Evolutionary conservation across 2,888 invertebrate species (phyloP).

Genomic region (Ophion slaviceki): DNA sequence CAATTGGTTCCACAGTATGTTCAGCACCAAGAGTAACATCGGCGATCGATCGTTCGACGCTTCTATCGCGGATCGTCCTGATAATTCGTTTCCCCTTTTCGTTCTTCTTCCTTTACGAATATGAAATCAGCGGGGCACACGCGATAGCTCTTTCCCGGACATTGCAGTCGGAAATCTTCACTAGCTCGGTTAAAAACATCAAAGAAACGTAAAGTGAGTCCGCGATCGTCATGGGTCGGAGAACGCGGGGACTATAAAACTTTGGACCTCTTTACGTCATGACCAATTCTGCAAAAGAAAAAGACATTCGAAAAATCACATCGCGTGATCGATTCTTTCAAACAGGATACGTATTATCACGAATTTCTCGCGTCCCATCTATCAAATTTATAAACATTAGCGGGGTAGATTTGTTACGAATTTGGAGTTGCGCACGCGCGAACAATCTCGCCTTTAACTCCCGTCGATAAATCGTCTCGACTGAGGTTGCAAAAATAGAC

Average conservation of each 20-base stretch:
- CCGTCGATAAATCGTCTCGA: not conserved
- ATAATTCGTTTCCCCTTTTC: slow-evolving; percentile 28
- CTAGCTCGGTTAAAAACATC: not conserved
- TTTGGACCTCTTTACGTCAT: slow-evolving; percentile 1
- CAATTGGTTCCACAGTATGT: slow-evolving; percentile 91
- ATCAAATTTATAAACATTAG: slow-evolving; percentile 32
- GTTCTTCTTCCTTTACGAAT: slow-evolving; percentile 30
- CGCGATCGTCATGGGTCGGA: slow-evolving; percentile 5
- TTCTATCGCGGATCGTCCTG: slow-evolving; percentile 23
- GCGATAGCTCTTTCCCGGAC: slow-evolving; percentile 61
- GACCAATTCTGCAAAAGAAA: not conserved
- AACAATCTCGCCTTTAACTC: not conserved
- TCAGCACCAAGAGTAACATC: slow-evolving; percentile 71
- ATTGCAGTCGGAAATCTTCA: slow-evolving; percentile 13
- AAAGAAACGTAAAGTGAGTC: slow-evolving; percentile 18
- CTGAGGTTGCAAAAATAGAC: not conserved
- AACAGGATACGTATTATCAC: slow-evolving; percentile 48
- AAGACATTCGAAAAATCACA: not conserved
- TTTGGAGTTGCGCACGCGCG: slow-evolving; percentile 15
- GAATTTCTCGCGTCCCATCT: slow-evolving; percentile 17
- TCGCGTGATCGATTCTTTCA: slow-evolving; percentile 6
- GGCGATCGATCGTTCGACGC: slow-evolving; percentile 46
- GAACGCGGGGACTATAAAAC: not conserved
- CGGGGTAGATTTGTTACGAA: slow-evolving; percentile 57
- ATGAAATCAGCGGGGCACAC: slow-evolving; percentile 67